These are phyloP conservation scores for Anas bernieri DNA, from an alignment of 2,797 vertebrate species.

Conservation along the genomic window DNA sequence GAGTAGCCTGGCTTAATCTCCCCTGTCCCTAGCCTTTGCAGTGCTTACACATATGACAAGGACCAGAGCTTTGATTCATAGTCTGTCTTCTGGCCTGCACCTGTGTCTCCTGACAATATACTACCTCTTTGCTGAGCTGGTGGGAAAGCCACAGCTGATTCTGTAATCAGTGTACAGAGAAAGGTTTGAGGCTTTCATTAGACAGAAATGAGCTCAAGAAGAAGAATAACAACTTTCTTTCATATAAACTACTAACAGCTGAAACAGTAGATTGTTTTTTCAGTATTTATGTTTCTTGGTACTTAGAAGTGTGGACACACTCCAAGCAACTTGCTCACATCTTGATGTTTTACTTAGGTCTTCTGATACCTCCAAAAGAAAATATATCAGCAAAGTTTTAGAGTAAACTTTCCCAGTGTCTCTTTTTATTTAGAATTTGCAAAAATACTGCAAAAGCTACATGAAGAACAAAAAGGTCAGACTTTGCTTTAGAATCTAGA, in stretches of 20 bases:
- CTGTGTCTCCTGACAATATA: accelerated
- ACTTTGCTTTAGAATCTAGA: not conserved
- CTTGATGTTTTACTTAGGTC: not conserved
- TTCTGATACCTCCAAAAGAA: not conserved
- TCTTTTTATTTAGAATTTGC: not conserved
- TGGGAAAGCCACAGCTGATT: not conserved
- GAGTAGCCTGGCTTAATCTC: not conserved
- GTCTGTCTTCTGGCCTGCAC: not conserved
- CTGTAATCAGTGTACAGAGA: accelerated
- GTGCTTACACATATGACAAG: not conserved
- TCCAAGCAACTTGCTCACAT: not conserved
- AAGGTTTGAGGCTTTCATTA: not conserved
- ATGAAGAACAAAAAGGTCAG: not conserved
- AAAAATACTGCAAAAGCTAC: not conserved
- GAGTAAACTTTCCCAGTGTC: not conserved
- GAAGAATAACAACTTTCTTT: not conserved
- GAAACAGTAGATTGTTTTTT: not conserved
- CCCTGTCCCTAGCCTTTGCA: not conserved
- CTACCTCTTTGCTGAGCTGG: not conserved
- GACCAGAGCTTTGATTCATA: not conserved
- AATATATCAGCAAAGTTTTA: not conserved
- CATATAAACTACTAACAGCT: not conserved
- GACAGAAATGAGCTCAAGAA: not conserved
- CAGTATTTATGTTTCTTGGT: not conserved
- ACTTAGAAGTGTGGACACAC: not conserved